A percentile compares a stretch with the other conserved stretches of the same genome.
Conservation (phyloP, 2,888 invertebrate genomes). For the Vandiemenella viatica region DNA sequence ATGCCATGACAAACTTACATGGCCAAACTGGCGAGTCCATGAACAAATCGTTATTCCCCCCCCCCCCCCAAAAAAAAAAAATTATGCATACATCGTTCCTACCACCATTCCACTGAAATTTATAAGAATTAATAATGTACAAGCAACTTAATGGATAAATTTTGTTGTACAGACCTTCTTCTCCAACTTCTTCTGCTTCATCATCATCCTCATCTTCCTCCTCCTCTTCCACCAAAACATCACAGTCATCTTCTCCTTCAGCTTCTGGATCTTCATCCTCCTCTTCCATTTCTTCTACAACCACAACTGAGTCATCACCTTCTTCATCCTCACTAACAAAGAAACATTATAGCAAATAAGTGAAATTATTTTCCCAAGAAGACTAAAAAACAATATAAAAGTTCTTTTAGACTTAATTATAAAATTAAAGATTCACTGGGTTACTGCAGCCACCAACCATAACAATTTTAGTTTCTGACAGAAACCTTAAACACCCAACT, state of each 20-base stretch:
- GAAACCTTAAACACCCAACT: neutral
- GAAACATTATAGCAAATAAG: neutral
- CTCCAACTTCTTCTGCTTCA: slow-evolving; percentile 12
- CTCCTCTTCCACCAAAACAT: slow-evolving; percentile 13
- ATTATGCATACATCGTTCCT: too few relatives aligned
- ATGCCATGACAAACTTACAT: too few relatives aligned
- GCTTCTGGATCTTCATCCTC: slow-evolving; percentile 12
- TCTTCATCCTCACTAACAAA: slow-evolving; percentile 10
- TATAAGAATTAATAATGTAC: too few relatives aligned
- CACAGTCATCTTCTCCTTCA: slow-evolving; percentile 13
- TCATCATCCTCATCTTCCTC: slow-evolving; percentile 16
- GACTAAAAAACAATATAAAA: neutral
- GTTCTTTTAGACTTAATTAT: neutral
- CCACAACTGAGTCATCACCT: slow-evolving; percentile 10
- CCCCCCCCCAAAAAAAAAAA: too few relatives aligned
- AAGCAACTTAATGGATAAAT: too few relatives aligned
- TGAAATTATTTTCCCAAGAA: too few relatives aligned
- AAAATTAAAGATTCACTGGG: neutral
- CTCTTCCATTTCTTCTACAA: slow-evolving; percentile 11
- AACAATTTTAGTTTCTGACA: neutral
- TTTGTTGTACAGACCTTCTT: too few relatives aligned
- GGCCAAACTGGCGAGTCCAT: too few relatives aligned
- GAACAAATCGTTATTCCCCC: too few relatives aligned
- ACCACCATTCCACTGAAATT: too few relatives aligned
- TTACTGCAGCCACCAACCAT: neutral